A percentile compares a stretch with the other conserved stretches of the same genome.
Evolutionary conservation across 2,113 vertebrate genomes (phyloP).

Genomic region (Barbus barbus): DNA sequence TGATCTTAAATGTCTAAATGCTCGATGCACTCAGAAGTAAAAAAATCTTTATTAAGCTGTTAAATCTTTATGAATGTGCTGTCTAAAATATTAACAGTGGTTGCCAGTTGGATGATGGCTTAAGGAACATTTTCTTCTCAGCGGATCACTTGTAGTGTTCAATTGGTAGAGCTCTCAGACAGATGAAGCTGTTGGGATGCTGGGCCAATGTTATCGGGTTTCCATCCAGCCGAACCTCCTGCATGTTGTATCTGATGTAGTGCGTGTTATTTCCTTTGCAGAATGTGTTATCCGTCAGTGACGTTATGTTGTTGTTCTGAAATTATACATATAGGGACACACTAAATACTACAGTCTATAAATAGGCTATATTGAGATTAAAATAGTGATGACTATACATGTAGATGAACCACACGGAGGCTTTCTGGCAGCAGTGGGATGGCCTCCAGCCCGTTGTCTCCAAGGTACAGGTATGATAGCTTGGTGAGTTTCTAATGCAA

Average conservation of each 20-base stretch:
- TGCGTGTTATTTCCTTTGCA: conserved; percentile 85
- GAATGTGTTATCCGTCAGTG: conserved; percentile 88
- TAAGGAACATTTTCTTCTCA: conserved; percentile 8
- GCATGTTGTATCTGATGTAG: conserved; percentile 82
- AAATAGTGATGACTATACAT: conserved; percentile 72
- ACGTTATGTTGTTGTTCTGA: conserved; percentile 90
- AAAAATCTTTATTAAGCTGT: conserved; percentile 23
- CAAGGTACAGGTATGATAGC: conserved; percentile 86
- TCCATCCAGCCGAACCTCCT: conserved; percentile 87
- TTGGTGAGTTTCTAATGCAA: conserved; percentile 80
- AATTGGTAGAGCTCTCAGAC: conserved; percentile 83
- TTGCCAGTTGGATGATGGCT: conserved; percentile 17
- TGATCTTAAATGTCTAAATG: conserved; percentile 8
- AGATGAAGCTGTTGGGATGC: conserved; percentile 88
- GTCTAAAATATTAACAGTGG: conserved; percentile 1
- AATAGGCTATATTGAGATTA: neutral
- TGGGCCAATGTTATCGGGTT: conserved; percentile 84
- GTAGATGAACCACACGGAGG: conserved; percentile 87
- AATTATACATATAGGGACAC: neutral
- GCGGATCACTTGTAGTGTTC: conserved; percentile 81
- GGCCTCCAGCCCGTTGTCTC: conserved; percentile 86
- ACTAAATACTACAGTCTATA: neutral
- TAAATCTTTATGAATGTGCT: conserved; percentile 7
- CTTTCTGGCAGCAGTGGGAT: conserved; percentile 89
- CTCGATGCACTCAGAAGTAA: neutral